Conservation (phyloP, 2,888 invertebrate species). For the Anarsia innoxiella region DNA sequence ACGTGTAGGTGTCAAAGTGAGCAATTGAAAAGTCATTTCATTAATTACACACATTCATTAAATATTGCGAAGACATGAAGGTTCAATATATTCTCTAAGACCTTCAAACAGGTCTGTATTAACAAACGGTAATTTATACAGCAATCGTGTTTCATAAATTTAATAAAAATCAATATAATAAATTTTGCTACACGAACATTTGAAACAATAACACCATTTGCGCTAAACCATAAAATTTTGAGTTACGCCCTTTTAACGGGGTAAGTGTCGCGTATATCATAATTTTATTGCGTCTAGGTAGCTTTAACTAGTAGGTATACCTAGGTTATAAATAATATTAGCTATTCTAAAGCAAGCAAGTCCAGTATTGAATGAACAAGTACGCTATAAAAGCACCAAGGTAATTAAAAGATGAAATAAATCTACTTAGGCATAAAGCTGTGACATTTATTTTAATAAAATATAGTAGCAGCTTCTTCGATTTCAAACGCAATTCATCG, state of each 20-base stretch:
- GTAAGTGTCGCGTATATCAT: background rate
- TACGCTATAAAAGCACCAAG: no score
- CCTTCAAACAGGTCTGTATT: constrained; percentile 5
- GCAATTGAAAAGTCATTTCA: constrained; percentile 38
- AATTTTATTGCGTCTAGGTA: no score
- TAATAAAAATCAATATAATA: background rate
- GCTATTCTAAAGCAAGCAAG: no score
- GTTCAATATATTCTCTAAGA: constrained; percentile 5
- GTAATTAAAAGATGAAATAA: no score
- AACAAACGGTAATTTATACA: background rate
- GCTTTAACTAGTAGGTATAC: no score
- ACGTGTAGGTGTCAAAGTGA: constrained; percentile 36
- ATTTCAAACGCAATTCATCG: no score
- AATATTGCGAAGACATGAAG: constrained; percentile 22
- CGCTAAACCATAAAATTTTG: background rate
- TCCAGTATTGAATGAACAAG: no score
- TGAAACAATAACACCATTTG: background rate
- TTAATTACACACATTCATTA: constrained; percentile 36
- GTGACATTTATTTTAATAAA: no score
- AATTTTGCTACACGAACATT: background rate
- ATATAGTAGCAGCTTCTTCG: no score
- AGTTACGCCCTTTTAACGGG: constrained; percentile 1
- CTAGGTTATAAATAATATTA: no score
- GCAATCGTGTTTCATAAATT: no score
- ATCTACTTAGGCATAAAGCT: no score